Evolutionary conservation across 2,888 invertebrate genomes (phyloP).

Genomic region (Trichacis sp.): DNA sequence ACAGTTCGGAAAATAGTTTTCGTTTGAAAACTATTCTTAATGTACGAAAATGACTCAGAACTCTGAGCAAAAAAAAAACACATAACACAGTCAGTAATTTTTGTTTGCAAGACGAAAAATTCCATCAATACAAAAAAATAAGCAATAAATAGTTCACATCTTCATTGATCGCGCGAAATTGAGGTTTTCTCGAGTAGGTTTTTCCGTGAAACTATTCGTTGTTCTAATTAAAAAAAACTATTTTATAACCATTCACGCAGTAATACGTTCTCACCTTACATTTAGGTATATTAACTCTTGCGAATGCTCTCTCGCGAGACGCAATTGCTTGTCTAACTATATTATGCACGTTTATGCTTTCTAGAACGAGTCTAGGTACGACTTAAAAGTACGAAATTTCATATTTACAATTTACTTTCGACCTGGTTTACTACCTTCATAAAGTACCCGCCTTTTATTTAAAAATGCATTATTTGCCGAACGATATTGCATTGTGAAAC

Average conservation of each 20-base stretch:
- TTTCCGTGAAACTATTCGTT: too few relatives aligned
- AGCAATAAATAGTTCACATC: too few relatives aligned
- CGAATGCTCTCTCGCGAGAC: slow-evolving; percentile 1
- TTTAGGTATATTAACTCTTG: slow-evolving; percentile 5
- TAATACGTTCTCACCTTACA: neutral
- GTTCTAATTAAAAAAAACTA: too few relatives aligned
- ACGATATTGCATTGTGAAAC: neutral
- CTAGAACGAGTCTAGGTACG: slow-evolving; percentile 21
- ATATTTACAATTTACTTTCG: slow-evolving; percentile 8
- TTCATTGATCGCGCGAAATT: too few relatives aligned
- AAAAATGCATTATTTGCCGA: slow-evolving; percentile 28
- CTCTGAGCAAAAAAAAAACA: too few relatives aligned
- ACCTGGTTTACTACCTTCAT: slow-evolving; percentile 1
- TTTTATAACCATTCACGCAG: neutral
- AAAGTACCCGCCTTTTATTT: slow-evolving; percentile 13
- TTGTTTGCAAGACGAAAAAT: too few relatives aligned
- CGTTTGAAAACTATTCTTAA: too few relatives aligned
- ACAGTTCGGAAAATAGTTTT: too few relatives aligned
- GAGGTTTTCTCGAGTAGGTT: too few relatives aligned
- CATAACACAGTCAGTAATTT: too few relatives aligned
- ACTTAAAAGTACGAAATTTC: slow-evolving; percentile 7
- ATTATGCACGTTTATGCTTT: slow-evolving; percentile 51
- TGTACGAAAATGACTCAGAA: too few relatives aligned
- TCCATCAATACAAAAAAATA: too few relatives aligned
- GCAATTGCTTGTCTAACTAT: slow-evolving; percentile 7